phyloP scores from a whole-genome alignment of 2,113 vertebrate genomes.

The Dinomys branickii region DNA sequence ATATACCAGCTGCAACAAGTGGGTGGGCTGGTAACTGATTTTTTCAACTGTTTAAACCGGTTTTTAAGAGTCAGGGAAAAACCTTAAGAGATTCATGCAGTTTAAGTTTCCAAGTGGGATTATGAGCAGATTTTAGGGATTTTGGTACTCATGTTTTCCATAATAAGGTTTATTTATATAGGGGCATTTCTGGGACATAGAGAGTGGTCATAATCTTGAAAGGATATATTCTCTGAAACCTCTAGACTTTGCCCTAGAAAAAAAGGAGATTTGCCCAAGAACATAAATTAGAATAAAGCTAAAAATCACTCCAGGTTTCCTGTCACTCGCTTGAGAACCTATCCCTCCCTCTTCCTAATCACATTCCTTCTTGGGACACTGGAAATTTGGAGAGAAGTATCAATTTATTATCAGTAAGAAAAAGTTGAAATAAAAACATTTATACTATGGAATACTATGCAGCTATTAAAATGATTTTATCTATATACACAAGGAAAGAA shows the following conservation, averaged over 20 bases:
- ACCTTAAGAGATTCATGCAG: neutral
- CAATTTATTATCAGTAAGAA: neutral
- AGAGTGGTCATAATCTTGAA: constrained; percentile 30
- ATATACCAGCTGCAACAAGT: neutral
- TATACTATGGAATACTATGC: neutral
- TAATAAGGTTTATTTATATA: neutral
- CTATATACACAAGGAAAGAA: neutral
- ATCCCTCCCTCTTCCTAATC: neutral
- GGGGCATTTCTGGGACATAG: neutral
- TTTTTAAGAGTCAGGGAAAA: neutral
- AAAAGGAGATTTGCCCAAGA: neutral
- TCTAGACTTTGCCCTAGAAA: neutral
- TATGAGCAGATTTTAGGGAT: neutral
- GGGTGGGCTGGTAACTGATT: neutral
- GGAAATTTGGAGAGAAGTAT: neutral
- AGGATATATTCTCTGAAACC: neutral
- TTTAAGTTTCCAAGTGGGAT: neutral
- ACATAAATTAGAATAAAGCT: constrained; percentile 21
- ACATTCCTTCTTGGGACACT: neutral
- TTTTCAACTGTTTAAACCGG: neutral
- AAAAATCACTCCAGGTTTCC: neutral
- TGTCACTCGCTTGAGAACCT: neutral
- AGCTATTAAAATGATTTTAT: constrained; percentile 30
- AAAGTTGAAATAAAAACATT: constrained; percentile 11
- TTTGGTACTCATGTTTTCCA: neutral